phyloP scores from a whole-genome alignment of 2,113 vertebrate species.

The Cacatua alba region DNA sequence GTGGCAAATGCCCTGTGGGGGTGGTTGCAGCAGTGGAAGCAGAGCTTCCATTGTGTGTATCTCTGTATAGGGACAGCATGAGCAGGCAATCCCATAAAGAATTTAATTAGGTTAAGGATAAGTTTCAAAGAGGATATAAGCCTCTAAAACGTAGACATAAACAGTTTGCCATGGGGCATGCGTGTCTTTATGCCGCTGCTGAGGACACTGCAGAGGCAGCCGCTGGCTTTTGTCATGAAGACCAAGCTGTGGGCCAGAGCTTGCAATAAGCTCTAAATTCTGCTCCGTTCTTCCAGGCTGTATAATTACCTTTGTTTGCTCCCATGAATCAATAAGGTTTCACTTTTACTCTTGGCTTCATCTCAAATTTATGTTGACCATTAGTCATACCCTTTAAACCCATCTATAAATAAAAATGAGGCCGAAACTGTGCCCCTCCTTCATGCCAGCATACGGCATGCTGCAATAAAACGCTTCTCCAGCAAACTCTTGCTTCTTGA shows the following conservation, averaged over 20 bases:
- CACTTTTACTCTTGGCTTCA: constrained; percentile 34
- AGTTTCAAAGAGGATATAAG: constrained; percentile 25
- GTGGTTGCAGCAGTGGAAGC: neutral
- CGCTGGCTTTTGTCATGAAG: neutral
- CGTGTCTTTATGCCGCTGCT: constrained; percentile 11
- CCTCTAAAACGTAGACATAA: neutral
- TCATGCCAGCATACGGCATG: neutral
- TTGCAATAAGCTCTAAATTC: neutral
- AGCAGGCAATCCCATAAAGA: neutral
- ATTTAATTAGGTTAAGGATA: constrained; percentile 2
- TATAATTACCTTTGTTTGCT: neutral
- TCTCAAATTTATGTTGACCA: neutral
- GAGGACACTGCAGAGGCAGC: constrained; percentile 38
- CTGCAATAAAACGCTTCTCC: neutral
- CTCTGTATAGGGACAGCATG: neutral
- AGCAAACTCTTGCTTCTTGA: constrained; percentile 18
- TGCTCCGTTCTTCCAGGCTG: neutral
- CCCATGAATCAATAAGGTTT: constrained; percentile 21
- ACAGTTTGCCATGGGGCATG: constrained; percentile 37
- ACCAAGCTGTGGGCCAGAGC: neutral
- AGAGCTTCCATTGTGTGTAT: neutral
- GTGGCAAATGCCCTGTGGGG: neutral
- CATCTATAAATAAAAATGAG: neutral
- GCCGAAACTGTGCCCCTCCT: neutral
- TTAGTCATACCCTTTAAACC: neutral